Evolutionary conservation across 2,113 vertebrate species (phyloP).

Genomic region (Andinoacara biseriatus): DNA sequence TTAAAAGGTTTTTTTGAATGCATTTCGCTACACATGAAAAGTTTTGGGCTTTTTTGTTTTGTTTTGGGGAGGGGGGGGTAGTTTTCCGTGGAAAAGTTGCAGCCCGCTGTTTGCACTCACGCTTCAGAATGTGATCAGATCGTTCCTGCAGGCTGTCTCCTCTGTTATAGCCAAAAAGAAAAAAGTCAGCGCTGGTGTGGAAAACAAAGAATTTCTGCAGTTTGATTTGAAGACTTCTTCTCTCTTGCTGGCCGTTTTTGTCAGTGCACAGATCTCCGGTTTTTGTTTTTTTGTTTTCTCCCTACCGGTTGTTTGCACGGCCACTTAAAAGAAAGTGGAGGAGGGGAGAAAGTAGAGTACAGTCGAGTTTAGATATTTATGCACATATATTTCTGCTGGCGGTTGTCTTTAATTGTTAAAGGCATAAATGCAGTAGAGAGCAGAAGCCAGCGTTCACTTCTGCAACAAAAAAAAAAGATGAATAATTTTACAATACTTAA

Average conservation of each 20-base stretch:
- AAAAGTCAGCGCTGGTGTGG: not conserved
- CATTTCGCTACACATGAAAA: slow-evolving; percentile 47
- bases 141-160: not conserved
- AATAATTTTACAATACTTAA: not conserved
- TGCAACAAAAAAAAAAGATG: accelerated
- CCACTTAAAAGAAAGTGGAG: slow-evolving; percentile 67
- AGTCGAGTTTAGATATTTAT: slow-evolving; percentile 53
- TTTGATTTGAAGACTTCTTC: slow-evolving; percentile 35
- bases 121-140: slow-evolving; percentile 1
- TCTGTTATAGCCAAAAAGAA: not conserved
- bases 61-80: not conserved
- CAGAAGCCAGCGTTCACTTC: not conserved
- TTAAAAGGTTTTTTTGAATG: not conserved
- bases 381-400: slow-evolving; percentile 22
- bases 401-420: not conserved
- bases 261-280: slow-evolving; percentile 51
- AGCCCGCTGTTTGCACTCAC: slow-evolving; percentile 9
- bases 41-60: slow-evolving; percentile 22
- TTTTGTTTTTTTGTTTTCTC: slow-evolving; percentile 11
- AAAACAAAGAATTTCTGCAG: slow-evolving; percentile 38
- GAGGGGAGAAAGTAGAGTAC: slow-evolving; percentile 56
- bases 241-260: slow-evolving; percentile 20
- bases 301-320: slow-evolving; percentile 60
- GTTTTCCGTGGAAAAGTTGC: slow-evolving; percentile 56
- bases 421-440: not conserved